Evolutionary conservation across 1,140 invertebrate genomes (phyloP).

Genomic region (Eriocheir sinensis): DNA sequence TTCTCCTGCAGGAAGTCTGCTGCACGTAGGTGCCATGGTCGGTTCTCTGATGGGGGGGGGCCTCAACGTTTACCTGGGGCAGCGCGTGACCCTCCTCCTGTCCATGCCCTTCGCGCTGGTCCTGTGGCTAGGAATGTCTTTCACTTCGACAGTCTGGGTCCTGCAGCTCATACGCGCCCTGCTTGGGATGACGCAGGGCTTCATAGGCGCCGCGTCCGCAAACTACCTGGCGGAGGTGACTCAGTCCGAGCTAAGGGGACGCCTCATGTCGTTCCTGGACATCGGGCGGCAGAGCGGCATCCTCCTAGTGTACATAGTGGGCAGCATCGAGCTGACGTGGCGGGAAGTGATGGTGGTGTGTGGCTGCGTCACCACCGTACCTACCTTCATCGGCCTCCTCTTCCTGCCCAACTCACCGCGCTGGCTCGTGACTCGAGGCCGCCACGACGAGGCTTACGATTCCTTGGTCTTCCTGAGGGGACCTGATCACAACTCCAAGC

Average conservation of each 20-base stretch:
- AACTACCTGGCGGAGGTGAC: slow-evolving; percentile 75
- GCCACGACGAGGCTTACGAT: slow-evolving; percentile 67
- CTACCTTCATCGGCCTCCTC: slow-evolving; percentile 69
- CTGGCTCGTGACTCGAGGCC: slow-evolving; percentile 71
- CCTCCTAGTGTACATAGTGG: slow-evolving; percentile 74
- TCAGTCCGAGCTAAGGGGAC: slow-evolving; percentile 62
- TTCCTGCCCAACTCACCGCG: slow-evolving; percentile 78
- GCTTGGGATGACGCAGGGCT: slow-evolving; percentile 59
- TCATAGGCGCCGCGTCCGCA: slow-evolving; percentile 56
- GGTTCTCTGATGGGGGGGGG: slow-evolving; percentile 73
- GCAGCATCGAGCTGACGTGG: slow-evolving; percentile 74
- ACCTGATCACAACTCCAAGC: slow-evolving; percentile 41
- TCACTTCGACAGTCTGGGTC: slow-evolving; percentile 71
- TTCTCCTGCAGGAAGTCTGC: slow-evolving; percentile 67
- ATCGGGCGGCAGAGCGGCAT: slow-evolving; percentile 69
- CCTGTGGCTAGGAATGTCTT: slow-evolving; percentile 67
- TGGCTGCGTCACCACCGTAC: slow-evolving; percentile 61
- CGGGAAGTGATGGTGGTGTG: slow-evolving; percentile 64
- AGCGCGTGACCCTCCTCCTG: slow-evolving; percentile 68
- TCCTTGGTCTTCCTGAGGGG: slow-evolving; percentile 71
- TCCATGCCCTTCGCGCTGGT: slow-evolving; percentile 58
- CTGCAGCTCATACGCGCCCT: slow-evolving; percentile 48
- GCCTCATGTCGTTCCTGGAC: slow-evolving; percentile 67
- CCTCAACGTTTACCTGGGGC: slow-evolving; percentile 59
- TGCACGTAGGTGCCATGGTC: slow-evolving; percentile 71